Conservation (phyloP, 2,113 vertebrate genomes). For the Xenopus laevis region DNA sequence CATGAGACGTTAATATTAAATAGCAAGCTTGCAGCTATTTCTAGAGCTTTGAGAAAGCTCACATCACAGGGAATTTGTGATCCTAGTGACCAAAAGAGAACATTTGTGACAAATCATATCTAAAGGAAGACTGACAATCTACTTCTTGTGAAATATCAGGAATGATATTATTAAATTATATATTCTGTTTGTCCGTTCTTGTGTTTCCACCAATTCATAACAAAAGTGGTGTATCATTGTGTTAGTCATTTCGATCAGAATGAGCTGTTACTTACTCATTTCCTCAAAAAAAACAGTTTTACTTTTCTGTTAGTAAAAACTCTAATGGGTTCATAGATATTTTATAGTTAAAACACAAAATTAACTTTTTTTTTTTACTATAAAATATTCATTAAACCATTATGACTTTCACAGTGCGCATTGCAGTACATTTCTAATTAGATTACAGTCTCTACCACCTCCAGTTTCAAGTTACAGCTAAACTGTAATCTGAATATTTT, state of each 20-base stretch:
- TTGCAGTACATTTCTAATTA: neutral
- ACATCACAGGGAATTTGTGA: too few species aligned
- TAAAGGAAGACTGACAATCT: neutral
- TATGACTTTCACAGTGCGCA: too few species aligned
- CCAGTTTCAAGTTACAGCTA: conserved; percentile 14
- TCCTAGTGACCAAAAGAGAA: too few species aligned
- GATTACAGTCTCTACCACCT: neutral
- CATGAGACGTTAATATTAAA: too few species aligned
- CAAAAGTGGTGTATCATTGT: conserved; percentile 17
- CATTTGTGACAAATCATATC: neutral
- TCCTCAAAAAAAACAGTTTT: conserved; percentile 40
- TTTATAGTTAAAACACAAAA: too few species aligned
- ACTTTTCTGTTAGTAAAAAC: neutral
- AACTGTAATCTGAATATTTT: neutral
- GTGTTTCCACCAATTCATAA: conserved; percentile 36
- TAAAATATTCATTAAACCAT: too few species aligned
- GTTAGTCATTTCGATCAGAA: conserved; percentile 1
- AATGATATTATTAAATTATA: too few species aligned
- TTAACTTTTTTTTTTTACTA: too few species aligned
- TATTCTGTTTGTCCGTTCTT: conserved; percentile 21
- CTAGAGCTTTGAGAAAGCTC: too few species aligned
- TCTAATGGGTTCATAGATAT: too few species aligned
- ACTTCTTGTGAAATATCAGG: neutral
- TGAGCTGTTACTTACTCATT: conserved; percentile 45
- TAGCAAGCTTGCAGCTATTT: too few species aligned